Base-by-base conservation (phyloP, 2,113 vertebrate species). In the Microtus richardsoni region DNA sequence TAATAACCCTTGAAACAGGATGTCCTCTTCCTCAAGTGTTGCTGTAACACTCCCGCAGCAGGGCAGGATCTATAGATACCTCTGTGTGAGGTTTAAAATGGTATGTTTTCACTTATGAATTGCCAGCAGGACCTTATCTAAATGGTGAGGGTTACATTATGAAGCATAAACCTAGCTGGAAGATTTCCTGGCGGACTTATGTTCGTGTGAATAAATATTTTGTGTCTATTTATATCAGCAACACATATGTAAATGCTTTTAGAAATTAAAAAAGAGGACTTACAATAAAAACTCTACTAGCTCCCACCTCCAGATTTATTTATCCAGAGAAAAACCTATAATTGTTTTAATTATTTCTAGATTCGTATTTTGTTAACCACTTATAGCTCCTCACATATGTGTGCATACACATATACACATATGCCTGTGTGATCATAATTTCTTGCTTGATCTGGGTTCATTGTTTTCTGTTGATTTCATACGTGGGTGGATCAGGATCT, bases 181-280 rank as follows among this genome's bases (percentile, higher is more conserved):
- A 87, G 47, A 39, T 88, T 91, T 91, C 84, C 77, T 84, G n/a
- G 58, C 74, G 41, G 10, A 70, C 41, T 91, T 92, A 88, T 80
- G 24, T 39, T 60, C 88, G 54, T 91, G 16, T 89, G 77, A 93
- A 91, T 90, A 93, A 84, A 90, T 92, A 36, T 60, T 91, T 87
- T 62, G 90, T 66, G 49, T 88, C 95, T 83, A 91, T 54, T 88
- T 97, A 95, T 84, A 75, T 96, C 74, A 89, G 79, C 62, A 77
- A 64, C 83, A 77, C 49, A 10, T 2, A 78, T 88, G 11, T 41
- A 58, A 30, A 44, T 92, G 10, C 8, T 82, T 93, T 93, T 87
- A n/a, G 44, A 86, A 87, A 89, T 87, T 73, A 70, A 85, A 94
- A 93, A 70, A 26, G 66, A 54, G 5, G 13, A 4, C 82, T 91